A percentile compares a stretch with the other conserved stretches of the same genome.
phyloP scores from a whole-genome alignment of 2,888 invertebrate species.

The Melanchra persicariae region DNA sequence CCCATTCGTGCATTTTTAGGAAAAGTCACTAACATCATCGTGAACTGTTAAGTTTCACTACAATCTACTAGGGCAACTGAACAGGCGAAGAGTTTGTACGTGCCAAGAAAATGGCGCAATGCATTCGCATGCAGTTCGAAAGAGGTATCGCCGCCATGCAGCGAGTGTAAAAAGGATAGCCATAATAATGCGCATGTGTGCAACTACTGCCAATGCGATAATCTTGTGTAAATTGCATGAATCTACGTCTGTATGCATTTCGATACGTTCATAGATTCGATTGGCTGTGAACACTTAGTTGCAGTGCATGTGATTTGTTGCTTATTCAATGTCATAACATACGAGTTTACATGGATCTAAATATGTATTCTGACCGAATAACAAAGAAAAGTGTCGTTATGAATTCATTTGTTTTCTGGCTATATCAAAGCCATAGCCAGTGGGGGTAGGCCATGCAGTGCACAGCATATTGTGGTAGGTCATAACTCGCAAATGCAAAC shows the following conservation, averaged over 20 bases:
- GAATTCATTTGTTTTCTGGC: conserved; percentile 11
- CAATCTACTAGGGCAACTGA: conserved; percentile 83
- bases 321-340: conserved; percentile 49
- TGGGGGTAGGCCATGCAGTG: not conserved
- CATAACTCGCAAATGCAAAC: conserved; percentile 14
- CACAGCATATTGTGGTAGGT: conserved; percentile 38
- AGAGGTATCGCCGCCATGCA: conserved; percentile 69
- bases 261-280: conserved; percentile 71
- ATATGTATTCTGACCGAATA: conserved; percentile 9
- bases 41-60: conserved; percentile 79
- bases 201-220: conserved; percentile 65
- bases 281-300: conserved; percentile 72
- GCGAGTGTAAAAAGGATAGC: conserved; percentile 81
- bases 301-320: conserved; percentile 65
- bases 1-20: conserved; percentile 13
- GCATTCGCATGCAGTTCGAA: conserved; percentile 83
- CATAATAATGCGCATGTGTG: conserved; percentile 74
- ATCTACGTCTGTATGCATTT: conserved; percentile 60
- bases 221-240: conserved; percentile 75
- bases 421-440: conserved; percentile 16
- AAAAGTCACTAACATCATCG: conserved; percentile 54
- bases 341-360: conserved; percentile 37
- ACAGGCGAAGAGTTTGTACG: conserved; percentile 77
- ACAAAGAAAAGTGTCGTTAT: conserved; percentile 18
- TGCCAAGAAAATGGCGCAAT: conserved; percentile 80